Evolutionary conservation across 1,140 invertebrate genomes (phyloP).

Genomic region (Pseudomyrmex dendroicus): DNA sequence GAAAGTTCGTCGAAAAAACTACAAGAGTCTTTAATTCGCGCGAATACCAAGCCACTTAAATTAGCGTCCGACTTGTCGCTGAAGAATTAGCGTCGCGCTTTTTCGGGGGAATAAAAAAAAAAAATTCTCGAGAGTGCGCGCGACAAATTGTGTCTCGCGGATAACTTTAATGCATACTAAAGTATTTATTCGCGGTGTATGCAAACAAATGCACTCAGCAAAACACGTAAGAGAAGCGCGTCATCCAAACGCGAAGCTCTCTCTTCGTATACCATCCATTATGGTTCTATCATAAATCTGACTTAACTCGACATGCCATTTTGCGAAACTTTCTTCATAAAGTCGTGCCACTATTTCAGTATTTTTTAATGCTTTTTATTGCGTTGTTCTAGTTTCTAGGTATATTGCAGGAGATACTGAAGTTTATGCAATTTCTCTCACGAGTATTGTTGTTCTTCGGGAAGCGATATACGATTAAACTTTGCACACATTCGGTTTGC

Average conservation of each 20-base stretch:
- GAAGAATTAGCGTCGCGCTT: too few relatives aligned
- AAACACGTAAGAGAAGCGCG: slow-evolving; percentile 20
- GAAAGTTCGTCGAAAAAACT: not conserved
- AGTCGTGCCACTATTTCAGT: slow-evolving; percentile 44
- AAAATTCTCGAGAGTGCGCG: too few relatives aligned
- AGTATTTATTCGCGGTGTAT: not conserved
- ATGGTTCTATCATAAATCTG: slow-evolving; percentile 69
- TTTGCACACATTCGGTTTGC: not conserved
- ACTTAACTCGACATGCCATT: slow-evolving; percentile 46
- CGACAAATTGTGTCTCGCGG: not conserved
- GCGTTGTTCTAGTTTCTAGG: slow-evolving; percentile 52
- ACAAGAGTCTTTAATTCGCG: not conserved
- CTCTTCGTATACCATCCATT: slow-evolving; percentile 57
- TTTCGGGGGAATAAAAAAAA: too few relatives aligned
- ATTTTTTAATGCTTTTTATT: slow-evolving; percentile 57
- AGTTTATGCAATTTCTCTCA: slow-evolving; percentile 30
- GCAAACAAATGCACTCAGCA: not conserved
- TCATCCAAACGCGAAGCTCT: slow-evolving; percentile 16
- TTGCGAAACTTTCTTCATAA: slow-evolving; percentile 40
- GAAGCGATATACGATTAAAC: slow-evolving; percentile 24
- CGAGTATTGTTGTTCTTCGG: slow-evolving; percentile 25
- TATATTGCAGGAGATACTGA: slow-evolving; percentile 37
- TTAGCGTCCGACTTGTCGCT: too few relatives aligned
- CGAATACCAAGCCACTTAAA: not conserved
- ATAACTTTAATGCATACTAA: slow-evolving; percentile 8